Evolutionary conservation across 2,888 invertebrate genomes (phyloP).

Genomic region (Philereme transversata): DNA sequence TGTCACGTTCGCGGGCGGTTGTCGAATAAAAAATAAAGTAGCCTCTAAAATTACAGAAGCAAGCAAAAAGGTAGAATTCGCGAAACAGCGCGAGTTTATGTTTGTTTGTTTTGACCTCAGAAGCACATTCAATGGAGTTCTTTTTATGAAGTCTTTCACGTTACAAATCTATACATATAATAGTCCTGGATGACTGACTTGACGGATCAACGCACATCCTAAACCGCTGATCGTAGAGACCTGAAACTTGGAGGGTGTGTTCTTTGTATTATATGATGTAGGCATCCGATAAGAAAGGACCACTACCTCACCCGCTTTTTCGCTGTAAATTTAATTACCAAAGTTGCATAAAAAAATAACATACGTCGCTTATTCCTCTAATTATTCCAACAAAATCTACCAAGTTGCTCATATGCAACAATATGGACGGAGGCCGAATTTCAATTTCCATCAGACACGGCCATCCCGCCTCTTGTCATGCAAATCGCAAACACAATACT

Average conservation of each 20-base stretch:
- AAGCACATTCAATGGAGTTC: no score
- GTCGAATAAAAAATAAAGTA: constrained; percentile 20
- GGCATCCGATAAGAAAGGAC: no score
- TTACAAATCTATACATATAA: no score
- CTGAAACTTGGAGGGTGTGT: no score
- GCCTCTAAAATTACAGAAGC: constrained; percentile 9
- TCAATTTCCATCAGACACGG: constrained; percentile 52
- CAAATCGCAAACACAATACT: constrained; percentile 46
- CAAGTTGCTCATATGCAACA: constrained; percentile 44
- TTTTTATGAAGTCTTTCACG: no score
- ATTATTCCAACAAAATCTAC: not conserved
- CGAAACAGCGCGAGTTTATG: constrained; percentile 32
- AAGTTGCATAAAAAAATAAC: no score
- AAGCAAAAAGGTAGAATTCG: constrained; percentile 18
- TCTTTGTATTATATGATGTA: no score
- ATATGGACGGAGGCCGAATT: constrained; percentile 61
- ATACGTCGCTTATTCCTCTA: not conserved
- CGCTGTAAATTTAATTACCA: no score
- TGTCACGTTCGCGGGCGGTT: constrained; percentile 41
- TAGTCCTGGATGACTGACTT: no score
- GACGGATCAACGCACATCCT: no score
- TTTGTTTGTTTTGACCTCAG: constrained; percentile 11
- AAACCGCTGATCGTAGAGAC: no score
- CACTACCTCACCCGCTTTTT: no score
- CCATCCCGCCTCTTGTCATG: constrained; percentile 59